Base-by-base conservation (phyloP, 2,113 vertebrate genomes). In the Heterotilapia buettikoferi region DNA sequence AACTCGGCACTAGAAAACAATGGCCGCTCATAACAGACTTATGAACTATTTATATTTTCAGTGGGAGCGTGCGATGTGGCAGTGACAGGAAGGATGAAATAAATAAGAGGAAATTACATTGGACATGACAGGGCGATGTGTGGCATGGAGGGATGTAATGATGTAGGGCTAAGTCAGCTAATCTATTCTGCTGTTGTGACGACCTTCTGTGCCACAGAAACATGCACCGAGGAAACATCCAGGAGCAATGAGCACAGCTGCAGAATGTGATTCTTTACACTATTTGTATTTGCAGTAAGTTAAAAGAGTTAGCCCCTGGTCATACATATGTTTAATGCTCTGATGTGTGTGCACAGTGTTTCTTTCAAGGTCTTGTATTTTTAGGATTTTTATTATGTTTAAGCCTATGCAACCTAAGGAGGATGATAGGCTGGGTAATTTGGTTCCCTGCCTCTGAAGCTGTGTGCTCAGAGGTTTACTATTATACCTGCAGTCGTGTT, bases 41-140 rank as follows among this genome's bases (percentile, higher is more conserved):
- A 88, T 95, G 90, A 93, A 93, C 80, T 89, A 95, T 95, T 96
- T 86, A 95, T 94, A 80, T 83, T 88, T 90, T 90, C 86, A 92
- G 68, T 86, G 79, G 84, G 81, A 87, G 61, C 7, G 7, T 47
- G 73, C 88, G 63, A 89, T 85, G 81, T 85, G 86, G 87, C 19
- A 9, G 68, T 88, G 88, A 89, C 82, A 71, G 78, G 36, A 83
- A 47, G 53, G 81, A 90, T 86, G 84, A 92, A 79, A 90, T 92
- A 92, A 90, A 93, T 81, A 92, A 88, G 59, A 76, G 11, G 16
- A 54, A 68, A 88, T 83, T 76, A 21, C 68, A 84, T 88, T 84
- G 68, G 73, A 88, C 54, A 9, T 82, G 88, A 85, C 90, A 84
- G 86, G 80, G 87, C 66, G 29, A 82, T 87, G 83, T 85, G 90